A percentile compares a stretch with the other conserved stretches of the same genome.
Conservation (phyloP, 2,888 invertebrate species). For the Plutella xylostella region DNA sequence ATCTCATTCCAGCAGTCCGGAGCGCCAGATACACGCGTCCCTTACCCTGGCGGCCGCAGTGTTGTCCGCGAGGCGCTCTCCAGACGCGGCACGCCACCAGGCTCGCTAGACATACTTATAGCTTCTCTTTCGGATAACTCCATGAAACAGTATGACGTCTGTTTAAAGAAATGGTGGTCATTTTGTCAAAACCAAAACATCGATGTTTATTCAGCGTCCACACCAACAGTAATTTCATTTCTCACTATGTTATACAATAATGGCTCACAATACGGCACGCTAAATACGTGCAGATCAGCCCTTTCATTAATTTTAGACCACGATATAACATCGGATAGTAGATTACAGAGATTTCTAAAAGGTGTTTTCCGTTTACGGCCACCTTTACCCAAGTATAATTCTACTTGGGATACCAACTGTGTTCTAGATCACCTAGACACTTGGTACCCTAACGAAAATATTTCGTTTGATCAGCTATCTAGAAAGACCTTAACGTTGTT, state of each 20-base stretch:
- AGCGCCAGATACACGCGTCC: neutral
- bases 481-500: neutral
- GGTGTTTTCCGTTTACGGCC: neutral
- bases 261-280: constrained; percentile 7
- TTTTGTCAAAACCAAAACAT: neutral
- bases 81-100: neutral
- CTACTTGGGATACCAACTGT: neutral
- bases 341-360: too few species aligned
- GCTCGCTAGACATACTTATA: neutral
- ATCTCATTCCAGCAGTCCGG: neutral
- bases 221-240: constrained; percentile 9
- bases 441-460: neutral
- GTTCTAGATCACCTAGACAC: neutral
- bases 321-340: neutral
- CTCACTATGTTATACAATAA: constrained; percentile 7
- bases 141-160: neutral
- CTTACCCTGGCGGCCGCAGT: neutral
- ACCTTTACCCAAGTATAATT: neutral
- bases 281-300: neutral
- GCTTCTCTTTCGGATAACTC: neutral
- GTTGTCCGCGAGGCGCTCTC: neutral
- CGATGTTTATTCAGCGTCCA: constrained; percentile 6
- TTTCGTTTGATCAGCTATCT: neutral
- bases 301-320: constrained; percentile 9
- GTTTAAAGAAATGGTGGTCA: neutral